These are phyloP conservation scores for Sicus ferrugineus DNA, from an alignment of 2,888 invertebrate genomes.

Conservation along the genomic window DNA sequence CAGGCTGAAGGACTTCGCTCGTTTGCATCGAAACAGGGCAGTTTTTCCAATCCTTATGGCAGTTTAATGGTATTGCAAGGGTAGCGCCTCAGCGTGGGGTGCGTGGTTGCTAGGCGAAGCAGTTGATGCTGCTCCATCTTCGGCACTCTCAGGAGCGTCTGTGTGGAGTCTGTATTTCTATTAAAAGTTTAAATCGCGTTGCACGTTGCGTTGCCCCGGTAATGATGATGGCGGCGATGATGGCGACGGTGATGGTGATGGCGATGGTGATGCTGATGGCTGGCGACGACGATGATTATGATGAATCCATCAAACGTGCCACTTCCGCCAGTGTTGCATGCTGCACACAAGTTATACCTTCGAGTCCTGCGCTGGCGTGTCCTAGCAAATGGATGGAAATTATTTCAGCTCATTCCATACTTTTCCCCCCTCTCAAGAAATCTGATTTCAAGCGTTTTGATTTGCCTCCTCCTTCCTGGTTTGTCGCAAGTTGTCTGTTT, in stretches of 20 bases:
- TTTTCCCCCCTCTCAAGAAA: constrained; percentile 7
- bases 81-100: too few relatives aligned
- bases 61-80: background rate
- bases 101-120: too few relatives aligned
- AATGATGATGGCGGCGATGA: constrained; percentile 23
- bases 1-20: background rate
- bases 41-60: constrained; percentile 21
- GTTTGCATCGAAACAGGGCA: constrained; percentile 19
- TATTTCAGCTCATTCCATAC: constrained; percentile 25
- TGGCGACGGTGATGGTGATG: background rate
- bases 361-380: constrained; percentile 17
- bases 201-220: too few relatives aligned
- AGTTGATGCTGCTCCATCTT: constrained; percentile 4
- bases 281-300: background rate
- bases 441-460: constrained; percentile 21
- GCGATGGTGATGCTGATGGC: background rate
- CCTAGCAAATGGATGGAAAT: constrained; percentile 32
- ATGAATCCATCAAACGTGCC: constrained; percentile 23
- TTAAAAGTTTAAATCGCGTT: constrained; percentile 35
- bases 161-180: constrained; percentile 32
- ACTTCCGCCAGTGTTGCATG: constrained; percentile 1
- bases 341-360: constrained; percentile 5
- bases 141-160: background rate
- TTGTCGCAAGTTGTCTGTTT: constrained; percentile 20
- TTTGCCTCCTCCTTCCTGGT: constrained; percentile 7